These are phyloP conservation scores for Periphyllus acericola DNA, from an alignment of 2,888 invertebrate species.

Conservation along the genomic window DNA sequence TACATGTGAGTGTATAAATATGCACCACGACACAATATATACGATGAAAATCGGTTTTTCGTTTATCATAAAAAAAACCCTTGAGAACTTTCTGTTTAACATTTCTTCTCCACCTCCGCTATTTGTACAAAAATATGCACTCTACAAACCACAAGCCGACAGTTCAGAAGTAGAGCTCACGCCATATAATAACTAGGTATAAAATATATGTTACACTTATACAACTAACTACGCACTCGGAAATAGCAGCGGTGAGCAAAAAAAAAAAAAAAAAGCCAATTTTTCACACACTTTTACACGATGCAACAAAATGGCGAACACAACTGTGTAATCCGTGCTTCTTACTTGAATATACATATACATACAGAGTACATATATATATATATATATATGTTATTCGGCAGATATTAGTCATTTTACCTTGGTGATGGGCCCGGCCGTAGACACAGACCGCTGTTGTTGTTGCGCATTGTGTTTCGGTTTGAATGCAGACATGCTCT, in stretches of 20 bases:
- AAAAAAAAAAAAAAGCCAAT: constrained; percentile 42
- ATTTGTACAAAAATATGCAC: constrained; percentile 26
- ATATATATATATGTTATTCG: constrained; percentile 22
- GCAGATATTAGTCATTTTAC: constrained; percentile 69
- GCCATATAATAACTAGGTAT: constrained; percentile 5
- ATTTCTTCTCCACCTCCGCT: constrained; percentile 12
- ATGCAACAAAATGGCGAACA: constrained; percentile 5
- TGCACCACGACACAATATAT: neutral
- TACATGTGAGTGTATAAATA: neutral
- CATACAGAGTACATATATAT: constrained; percentile 12
- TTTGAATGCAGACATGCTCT: constrained; percentile 98
- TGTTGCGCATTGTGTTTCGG: constrained; percentile 88
- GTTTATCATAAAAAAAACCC: constrained; percentile 29
- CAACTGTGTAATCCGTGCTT: constrained; percentile 34
- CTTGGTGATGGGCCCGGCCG: constrained; percentile 95
- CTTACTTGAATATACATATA: constrained; percentile 47
- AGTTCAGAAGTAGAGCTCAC: constrained; percentile 55
- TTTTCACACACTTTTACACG: constrained; percentile 46
- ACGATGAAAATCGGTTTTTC: neutral
- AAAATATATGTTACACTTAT: constrained; percentile 14
- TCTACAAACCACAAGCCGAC: constrained; percentile 52
- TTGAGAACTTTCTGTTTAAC: constrained; percentile 48
- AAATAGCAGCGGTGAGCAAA: constrained; percentile 46
- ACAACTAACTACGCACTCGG: constrained; percentile 40
- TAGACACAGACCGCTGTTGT: constrained; percentile 73